Evolutionary conservation across 2,888 invertebrate species (phyloP).

Genomic region (Prionchulus punctatus): DNA sequence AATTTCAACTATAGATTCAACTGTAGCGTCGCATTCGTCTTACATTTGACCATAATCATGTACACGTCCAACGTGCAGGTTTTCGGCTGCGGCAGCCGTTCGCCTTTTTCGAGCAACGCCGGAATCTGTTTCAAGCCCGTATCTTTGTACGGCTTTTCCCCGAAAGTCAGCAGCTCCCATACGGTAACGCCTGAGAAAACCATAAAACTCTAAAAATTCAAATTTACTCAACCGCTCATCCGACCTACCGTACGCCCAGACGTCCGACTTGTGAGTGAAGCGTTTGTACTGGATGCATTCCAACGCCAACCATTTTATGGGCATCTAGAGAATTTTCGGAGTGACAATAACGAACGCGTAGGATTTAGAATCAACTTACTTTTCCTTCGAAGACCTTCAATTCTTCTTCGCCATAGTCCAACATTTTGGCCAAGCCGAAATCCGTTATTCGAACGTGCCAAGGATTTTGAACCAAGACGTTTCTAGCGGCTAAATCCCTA

Average conservation of each 20-base stretch:
- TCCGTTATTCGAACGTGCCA: slow-evolving; percentile 56
- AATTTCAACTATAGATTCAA: background rate
- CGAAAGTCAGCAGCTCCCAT: slow-evolving; percentile 92
- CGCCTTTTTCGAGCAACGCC: slow-evolving; percentile 76
- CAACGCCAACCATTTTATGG: slow-evolving; percentile 92
- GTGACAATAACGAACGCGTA: background rate
- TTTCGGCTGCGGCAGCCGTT: slow-evolving; percentile 73
- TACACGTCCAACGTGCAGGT: slow-evolving; percentile 92
- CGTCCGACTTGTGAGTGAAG: slow-evolving; percentile 93
- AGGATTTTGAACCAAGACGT: slow-evolving; percentile 50
- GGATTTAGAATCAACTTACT: slow-evolving; percentile 19
- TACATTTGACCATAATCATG: slow-evolving; percentile 82
- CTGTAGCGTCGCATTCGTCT: too few species aligned
- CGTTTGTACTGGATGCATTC: slow-evolving; percentile 89
- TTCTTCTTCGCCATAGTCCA: slow-evolving; percentile 83
- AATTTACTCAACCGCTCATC: background rate
- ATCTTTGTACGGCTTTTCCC: slow-evolving; percentile 78
- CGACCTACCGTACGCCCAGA: slow-evolving; percentile 69
- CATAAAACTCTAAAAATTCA: background rate
- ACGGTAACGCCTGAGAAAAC: slow-evolving; percentile 55
- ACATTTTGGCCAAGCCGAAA: slow-evolving; percentile 85
- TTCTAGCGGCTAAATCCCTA: slow-evolving; percentile 84
- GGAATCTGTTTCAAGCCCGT: slow-evolving; percentile 61
- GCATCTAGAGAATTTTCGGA: slow-evolving; percentile 49
- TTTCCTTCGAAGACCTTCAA: slow-evolving; percentile 86